Evolutionary conservation across 1,140 invertebrate species (phyloP), one percentile per base, ranked within the genome.

Genomic region (Probaryconus sp.): DNA sequence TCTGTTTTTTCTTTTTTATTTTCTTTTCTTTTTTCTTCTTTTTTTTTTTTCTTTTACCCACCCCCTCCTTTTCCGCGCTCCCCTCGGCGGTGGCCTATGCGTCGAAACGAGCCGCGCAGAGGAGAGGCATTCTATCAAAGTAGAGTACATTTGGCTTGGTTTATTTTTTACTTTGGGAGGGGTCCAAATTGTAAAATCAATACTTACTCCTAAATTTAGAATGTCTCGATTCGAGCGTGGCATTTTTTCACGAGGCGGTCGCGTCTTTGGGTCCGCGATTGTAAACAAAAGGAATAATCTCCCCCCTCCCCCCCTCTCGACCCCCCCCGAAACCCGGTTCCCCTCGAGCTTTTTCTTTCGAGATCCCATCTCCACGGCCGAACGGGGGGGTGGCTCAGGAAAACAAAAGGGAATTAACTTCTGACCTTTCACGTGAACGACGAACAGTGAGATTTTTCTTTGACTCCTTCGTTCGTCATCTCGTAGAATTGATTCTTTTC

Each of bases 161-260:
- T 85, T 85, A 85, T 85, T 86, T 86, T 86, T 85, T 85, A 84
- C 83, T 85, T 86, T 85, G 83, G 83, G 83, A 85, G 84, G 83
- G 83, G 82, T 85, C 83, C 83, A 86, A 87, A 87, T 87, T 87
- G 84, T 87, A 87, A 87, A 87, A 87, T 87, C 85, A 87, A 87
- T 87, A 86, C 85, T 85, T 82, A 76, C 83, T 84, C 84, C 84
- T 86, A 85, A 86, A 86, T 85, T 85, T 83, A 83, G 77, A 81
- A 81, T 74, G 64, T 61, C 63, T 73, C 65, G 53, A 53, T 51
- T 51, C 64, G 65, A 67, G 24, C 72, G 69, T 48, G 33, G 26
- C 48, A 64, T 69, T 72, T 70, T 78, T 43, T 30, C 20, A 42
- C 21, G 18, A 16, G 42, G n/a, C 11, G 42, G 16, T 5, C 68